These are phyloP conservation scores for Lates japonicus DNA, from an alignment of 2,797 vertebrate species.

Conservation along the genomic window DNA sequence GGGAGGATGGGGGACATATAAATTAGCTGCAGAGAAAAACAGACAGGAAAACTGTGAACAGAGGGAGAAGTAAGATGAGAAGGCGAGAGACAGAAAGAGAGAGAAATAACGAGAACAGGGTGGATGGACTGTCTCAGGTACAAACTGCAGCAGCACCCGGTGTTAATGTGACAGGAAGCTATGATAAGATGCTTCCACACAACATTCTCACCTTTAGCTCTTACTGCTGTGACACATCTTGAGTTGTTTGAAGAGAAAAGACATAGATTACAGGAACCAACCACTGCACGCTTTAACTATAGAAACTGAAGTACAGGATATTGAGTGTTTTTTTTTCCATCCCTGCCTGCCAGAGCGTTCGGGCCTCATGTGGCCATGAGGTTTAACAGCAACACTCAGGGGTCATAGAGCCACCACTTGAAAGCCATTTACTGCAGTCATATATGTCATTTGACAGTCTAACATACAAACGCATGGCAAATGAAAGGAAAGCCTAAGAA, in stretches of 20 bases:
- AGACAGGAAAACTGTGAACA: slow-evolving; percentile 15
- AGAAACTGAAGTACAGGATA: background rate
- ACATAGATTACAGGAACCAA: background rate
- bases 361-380: no score
- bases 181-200: background rate
- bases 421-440: no score
- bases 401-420: no score
- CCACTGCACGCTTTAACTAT: background rate
- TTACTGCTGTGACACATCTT: background rate
- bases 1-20: background rate
- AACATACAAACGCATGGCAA: no score
- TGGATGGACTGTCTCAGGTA: slow-evolving; percentile 12
- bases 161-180: background rate
- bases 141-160: background rate
- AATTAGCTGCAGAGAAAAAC: background rate
- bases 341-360: no score
- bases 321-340: no score
- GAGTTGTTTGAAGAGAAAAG: background rate
- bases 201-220: slow-evolving; percentile 29
- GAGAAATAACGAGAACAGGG: slow-evolving; percentile 26
- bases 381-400: no score
- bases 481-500: no score
- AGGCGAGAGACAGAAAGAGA: slow-evolving; percentile 29
- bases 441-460: no score
- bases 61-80: slow-evolving; percentile 36